These are phyloP conservation scores for Indicator maculatus DNA, from an alignment of 2,113 vertebrate species.

Conservation along the genomic window DNA sequence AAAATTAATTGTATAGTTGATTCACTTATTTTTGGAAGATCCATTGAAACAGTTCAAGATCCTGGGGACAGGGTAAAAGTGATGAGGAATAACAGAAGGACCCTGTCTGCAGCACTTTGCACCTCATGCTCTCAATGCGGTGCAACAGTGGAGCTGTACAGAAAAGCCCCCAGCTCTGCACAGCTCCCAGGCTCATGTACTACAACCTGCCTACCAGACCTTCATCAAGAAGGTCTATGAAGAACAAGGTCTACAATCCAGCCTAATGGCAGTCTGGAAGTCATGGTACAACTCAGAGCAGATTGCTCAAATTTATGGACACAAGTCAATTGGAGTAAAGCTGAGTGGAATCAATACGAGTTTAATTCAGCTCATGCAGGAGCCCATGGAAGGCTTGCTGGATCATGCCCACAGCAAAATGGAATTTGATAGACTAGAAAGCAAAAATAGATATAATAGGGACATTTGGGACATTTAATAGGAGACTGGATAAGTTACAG, in stretches of 20 bases:
- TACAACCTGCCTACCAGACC: background rate
- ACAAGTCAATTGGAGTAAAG: background rate
- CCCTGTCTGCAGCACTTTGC: background rate
- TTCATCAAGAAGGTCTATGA: background rate
- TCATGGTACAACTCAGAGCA: background rate
- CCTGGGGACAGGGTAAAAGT: background rate
- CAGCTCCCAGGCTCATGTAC: background rate
- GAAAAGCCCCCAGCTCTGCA: background rate
- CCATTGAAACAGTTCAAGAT: background rate
- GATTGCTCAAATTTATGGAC: background rate
- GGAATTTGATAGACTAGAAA: background rate
- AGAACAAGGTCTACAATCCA: background rate
- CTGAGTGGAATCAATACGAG: background rate
- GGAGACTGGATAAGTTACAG: background rate
- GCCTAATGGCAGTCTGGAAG: background rate
- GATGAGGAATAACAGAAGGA: background rate
- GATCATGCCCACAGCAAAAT: background rate
- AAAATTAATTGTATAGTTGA: background rate
- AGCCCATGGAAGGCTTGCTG: background rate
- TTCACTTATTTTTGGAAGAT: background rate
- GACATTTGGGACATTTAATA: slow-evolving; percentile 28
- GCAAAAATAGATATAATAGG: slow-evolving; percentile 25
- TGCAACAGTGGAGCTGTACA: background rate
- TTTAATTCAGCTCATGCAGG: background rate
- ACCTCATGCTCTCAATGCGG: accelerated